These are phyloP conservation scores for Dinothrombium tinctorium DNA, from an alignment of 1,140 invertebrate species.

Conservation along the genomic window DNA sequence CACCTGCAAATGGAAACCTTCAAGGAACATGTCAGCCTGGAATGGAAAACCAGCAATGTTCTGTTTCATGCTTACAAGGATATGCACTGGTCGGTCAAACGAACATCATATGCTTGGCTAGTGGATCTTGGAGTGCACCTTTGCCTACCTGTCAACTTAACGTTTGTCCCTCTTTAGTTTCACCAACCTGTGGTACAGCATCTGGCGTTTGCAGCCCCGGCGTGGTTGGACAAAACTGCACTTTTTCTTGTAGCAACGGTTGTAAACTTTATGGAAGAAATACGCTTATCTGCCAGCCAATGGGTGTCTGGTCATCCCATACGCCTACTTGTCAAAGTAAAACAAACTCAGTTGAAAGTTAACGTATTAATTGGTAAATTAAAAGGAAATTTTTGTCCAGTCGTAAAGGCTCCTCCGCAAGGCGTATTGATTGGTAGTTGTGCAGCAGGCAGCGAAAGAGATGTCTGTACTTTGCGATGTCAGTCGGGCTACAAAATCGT, in stretches of 20 bases:
- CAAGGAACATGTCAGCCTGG: conserved; percentile 11
- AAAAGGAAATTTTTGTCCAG: not conserved
- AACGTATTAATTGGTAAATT: not conserved
- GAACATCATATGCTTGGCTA: conserved; percentile 23
- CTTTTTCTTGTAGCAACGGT: conserved; percentile 4
- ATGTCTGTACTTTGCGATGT: not conserved
- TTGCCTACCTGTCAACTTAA: conserved; percentile 6
- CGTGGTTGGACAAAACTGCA: conserved; percentile 2
- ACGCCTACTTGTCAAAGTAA: conserved; percentile 7
- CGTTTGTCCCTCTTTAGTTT: not conserved
- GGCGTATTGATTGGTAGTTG: not conserved
- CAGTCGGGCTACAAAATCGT: not conserved
- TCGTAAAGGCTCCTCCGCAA: not conserved
- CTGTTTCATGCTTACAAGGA: conserved; percentile 5
- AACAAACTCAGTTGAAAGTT: not conserved
- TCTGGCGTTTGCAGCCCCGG: conserved; percentile 8
- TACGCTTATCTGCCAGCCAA: conserved; percentile 5
- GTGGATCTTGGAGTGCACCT: conserved; percentile 23
- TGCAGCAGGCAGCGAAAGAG: not conserved
- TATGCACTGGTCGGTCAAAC: conserved; percentile 6
- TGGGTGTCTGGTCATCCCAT: conserved; percentile 5
- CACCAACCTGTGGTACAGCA: not conserved
- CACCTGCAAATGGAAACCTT: conserved; percentile 6
- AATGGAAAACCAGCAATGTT: conserved; percentile 2
- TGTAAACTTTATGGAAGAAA: conserved; percentile 2